Evolutionary conservation across 2,797 vertebrate genomes (phyloP).

Genomic region (Urocyon cinereoargenteus): DNA sequence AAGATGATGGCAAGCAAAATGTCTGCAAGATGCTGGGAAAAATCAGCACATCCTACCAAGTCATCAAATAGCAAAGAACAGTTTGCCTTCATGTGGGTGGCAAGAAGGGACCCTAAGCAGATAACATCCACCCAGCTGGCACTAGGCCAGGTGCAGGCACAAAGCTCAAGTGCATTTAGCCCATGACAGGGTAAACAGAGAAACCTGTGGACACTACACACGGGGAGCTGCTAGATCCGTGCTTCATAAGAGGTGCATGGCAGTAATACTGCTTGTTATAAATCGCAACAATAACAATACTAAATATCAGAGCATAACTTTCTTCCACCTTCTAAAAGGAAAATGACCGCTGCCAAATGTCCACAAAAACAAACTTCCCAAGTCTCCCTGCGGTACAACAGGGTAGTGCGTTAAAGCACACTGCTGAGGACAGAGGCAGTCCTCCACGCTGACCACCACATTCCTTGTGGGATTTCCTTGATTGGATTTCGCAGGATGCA

Average conservation of each 20-base stretch:
- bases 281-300: background rate
- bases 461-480: constrained; percentile 83
- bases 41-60: background rate
- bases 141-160: background rate
- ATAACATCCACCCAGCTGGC: background rate
- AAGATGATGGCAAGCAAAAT: constrained; percentile 3
- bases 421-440: background rate
- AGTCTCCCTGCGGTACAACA: background rate
- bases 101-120: background rate
- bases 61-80: background rate
- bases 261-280: background rate
- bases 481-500: constrained; percentile 86
- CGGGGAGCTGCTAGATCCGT: background rate
- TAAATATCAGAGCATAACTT: background rate
- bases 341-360: background rate
- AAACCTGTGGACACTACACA: background rate
- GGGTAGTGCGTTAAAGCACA: background rate
- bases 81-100: background rate
- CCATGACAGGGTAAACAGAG: background rate
- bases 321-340: background rate
- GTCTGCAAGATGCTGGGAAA: background rate
- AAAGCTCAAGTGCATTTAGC: background rate
- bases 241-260: background rate
- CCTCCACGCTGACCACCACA: background rate
- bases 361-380: background rate